Base-by-base conservation (phyloP, 2,797 vertebrate species). In the Peromyscus nudipes region DNA sequence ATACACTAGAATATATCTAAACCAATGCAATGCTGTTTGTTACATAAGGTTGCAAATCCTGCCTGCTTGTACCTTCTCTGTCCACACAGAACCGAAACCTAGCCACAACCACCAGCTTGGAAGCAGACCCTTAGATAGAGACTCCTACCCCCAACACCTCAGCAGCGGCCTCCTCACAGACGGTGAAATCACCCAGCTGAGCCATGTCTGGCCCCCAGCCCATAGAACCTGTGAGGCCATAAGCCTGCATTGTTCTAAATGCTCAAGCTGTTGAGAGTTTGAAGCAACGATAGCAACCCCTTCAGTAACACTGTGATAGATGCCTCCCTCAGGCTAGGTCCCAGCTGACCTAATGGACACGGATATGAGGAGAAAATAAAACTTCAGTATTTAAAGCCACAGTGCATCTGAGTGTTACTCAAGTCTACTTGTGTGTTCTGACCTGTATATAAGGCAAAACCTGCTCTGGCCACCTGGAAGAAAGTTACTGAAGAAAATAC, bases 251-350 rank as follows among this genome's bases (percentile, higher is more conserved):
- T 82, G 40, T 84, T 80, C 77, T 46, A 46, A 85, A n/a, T 65
- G 93, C 57, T 49, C 83, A n/a, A n/a, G 0, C 89, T 80, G 60
- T 73, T 89, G 21, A 23, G 73, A 67, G 62, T 94, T 92, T 71
- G 75, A 87, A 76, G 52, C 27, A 89, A 49, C 21, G 77, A 40
- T 29, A 90, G 93, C 77, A 96, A 93, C 75, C 7, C 11, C 52
- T 11, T n/a, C 82, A 55, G 64, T 12, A 94, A 37, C 19, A n/a
- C 62, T 57, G 29, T 34, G 27, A 75, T 29, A 25, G 17, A 37
- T 37, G 46, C 46, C 67, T 94, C 43, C 46, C 40, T 46, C 16
- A 16, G 23, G 40, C 46, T 79, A 46, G 81, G 16, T 82, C 75
- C 37, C 49, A 77, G 37, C 16, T 67, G 46, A 89, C 55, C 46